phyloP scores from a whole-genome alignment of 2,113 vertebrate genomes.

The Jacana jacana region DNA sequence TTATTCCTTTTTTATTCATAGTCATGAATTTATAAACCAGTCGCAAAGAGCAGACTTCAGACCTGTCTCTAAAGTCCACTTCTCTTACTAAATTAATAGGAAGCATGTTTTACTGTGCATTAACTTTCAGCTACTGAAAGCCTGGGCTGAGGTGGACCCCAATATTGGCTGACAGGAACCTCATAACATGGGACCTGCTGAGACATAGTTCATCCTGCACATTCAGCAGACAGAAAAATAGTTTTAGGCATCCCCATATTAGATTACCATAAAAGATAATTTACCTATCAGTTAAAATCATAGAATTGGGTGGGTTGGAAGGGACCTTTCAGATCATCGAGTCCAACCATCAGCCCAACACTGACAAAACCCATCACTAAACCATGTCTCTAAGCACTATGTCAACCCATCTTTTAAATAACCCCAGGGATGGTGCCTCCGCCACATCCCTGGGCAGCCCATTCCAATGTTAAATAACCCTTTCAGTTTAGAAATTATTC shows the following conservation, averaged over 20 bases:
- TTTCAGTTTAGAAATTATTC: too few relatives aligned
- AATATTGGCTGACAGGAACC: not conserved
- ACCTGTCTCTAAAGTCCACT: not conserved
- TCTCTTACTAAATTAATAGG: not conserved
- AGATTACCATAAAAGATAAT: not conserved
- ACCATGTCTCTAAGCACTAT: too few relatives aligned
- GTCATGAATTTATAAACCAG: slow-evolving; percentile 7
- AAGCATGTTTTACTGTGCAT: slow-evolving; percentile 41
- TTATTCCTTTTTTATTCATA: not conserved
- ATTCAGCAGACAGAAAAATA: not conserved
- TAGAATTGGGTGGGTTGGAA: too few relatives aligned
- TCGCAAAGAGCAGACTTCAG: not conserved
- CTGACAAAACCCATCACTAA: too few relatives aligned
- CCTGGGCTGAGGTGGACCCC: slow-evolving; percentile 6
- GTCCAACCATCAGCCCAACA: too few relatives aligned
- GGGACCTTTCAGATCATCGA: too few relatives aligned
- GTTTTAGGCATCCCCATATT: not conserved
- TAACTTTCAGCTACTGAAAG: slow-evolving; percentile 65
- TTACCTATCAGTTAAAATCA: too few relatives aligned
- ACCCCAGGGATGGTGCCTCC: too few relatives aligned
- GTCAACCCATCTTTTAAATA: too few relatives aligned
- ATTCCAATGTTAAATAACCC: too few relatives aligned
- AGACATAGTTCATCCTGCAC: not conserved
- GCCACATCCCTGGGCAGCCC: too few relatives aligned
- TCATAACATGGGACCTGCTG: not conserved